Base-by-base conservation (phyloP, 2,888 invertebrate species). In the Drosophila setosimentum region DNA sequence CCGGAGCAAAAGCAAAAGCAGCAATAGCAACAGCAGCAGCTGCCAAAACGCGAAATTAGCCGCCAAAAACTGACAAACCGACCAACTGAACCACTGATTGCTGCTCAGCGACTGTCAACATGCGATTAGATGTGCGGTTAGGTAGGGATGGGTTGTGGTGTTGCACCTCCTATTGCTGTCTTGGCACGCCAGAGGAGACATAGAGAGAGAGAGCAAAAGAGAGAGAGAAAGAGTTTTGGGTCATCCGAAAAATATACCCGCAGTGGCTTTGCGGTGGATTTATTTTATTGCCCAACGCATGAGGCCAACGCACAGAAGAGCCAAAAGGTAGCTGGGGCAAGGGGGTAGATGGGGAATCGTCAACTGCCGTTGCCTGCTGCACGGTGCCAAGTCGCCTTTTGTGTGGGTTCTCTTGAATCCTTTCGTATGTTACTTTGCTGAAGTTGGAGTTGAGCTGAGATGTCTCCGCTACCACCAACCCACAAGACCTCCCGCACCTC, bases 211-310 rank as follows among this genome's bases (percentile, higher is more conserved):
- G 11, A 29, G 29, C 16, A 13, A 35, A 2, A 18, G n/a, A 11
- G 21, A 6, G 33, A 18, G 27, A 48, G 49, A 11, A 57, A 73
- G 68, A 73, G 69, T 71, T 81, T 82, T 48, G 80, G 88, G 85
- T 83, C 88, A 86, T 74, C 81, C 82, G 42, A 84, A 78, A 89
- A 89, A 89, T 88, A 83, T 89, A 85, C 62, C 76, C 88, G 86
- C 78, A 83, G 86, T 76, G 83, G 88, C 88, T 86, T 86, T 86
- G 88, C 75, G 88, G 86, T 86, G 88, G 86, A 89, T 86, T 86
- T 86, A 89, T 86, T 89, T 86, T 86, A 86, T 86, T 89, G 86
- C 83, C 71, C 60, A 57, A 72, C 72, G 72, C 77, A 76, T 72
- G 64, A 57, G 74, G 65, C 64, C 60, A 57, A 64, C 70, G 72